Evolutionary conservation across 1,140 invertebrate genomes (phyloP).

Genomic region (Eubasilissa regina): DNA sequence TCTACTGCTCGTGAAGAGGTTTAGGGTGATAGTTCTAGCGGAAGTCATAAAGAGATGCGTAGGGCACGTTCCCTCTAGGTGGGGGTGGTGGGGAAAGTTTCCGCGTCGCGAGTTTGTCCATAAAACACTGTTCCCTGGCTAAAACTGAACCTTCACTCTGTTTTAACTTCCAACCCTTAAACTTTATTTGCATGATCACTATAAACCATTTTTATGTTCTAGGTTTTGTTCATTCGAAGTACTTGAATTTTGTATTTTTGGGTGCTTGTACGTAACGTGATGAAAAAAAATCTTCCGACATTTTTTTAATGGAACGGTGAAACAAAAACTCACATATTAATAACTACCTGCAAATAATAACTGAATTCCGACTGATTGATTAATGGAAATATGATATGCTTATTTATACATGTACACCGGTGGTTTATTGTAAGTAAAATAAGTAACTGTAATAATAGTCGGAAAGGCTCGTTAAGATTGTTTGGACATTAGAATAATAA

Average conservation of each 20-base stretch:
- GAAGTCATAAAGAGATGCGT: constrained; percentile 40
- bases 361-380: too few species aligned
- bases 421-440: too few species aligned
- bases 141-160: constrained; percentile 44
- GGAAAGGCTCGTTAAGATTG: too few species aligned
- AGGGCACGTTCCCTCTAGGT: constrained; percentile 28
- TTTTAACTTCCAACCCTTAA: constrained; percentile 55
- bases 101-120: constrained; percentile 42
- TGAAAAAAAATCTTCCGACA: too few species aligned
- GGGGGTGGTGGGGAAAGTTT: constrained; percentile 13
- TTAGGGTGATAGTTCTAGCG: constrained; percentile 36
- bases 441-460: too few species aligned
- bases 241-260: not conserved
- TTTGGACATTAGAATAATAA: too few species aligned
- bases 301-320: too few species aligned
- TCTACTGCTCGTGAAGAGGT: not conserved
- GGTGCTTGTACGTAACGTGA: too few species aligned
- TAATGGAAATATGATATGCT: too few species aligned
- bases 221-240: constrained; percentile 24
- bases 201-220: constrained; percentile 48
- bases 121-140: constrained; percentile 51
- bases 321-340: too few species aligned
- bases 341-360: too few species aligned
- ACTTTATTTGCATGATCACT: constrained; percentile 56
- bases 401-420: too few species aligned